Evolutionary conservation across 2,113 vertebrate genomes (phyloP).

Genomic region (Pterocles burchelli): DNA sequence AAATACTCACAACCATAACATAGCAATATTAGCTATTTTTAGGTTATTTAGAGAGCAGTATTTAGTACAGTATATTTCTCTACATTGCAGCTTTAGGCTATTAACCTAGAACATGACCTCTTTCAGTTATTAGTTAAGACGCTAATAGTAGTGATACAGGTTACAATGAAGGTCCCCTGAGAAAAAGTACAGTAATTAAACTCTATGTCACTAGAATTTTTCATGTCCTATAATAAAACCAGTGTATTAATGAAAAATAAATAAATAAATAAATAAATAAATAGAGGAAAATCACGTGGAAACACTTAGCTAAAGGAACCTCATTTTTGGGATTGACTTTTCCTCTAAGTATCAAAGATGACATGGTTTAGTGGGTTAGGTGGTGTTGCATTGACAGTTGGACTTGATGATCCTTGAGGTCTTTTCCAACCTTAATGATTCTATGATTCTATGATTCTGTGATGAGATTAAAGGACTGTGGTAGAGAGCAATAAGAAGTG

Average conservation of each 20-base stretch:
- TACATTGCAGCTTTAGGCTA: conserved; percentile 57
- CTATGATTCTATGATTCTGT: no score
- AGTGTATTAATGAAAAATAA: conserved; percentile 2
- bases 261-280: not conserved
- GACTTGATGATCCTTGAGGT: no score
- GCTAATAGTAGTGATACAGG: not conserved
- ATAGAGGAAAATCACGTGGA: not conserved
- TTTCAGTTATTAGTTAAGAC: conserved; percentile 63
- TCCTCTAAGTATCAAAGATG: not conserved
- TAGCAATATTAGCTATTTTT: not conserved
- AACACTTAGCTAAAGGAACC: conserved; percentile 3
- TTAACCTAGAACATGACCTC: conserved; percentile 70
- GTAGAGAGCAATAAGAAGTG: not conserved
- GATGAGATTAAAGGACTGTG: not conserved
- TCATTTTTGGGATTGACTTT: not conserved
- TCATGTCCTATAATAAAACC: conserved; percentile 7
- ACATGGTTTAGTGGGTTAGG: no score
- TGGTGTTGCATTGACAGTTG: no score
- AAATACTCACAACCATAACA: not conserved
- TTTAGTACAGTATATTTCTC: conserved; percentile 37
- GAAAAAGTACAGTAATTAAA: conserved; percentile 59
- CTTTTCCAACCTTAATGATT: no score
- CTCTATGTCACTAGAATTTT: conserved; percentile 6
- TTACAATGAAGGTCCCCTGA: conserved; percentile 27
- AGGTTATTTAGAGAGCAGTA: not conserved